phyloP scores from a whole-genome alignment of 2,888 invertebrate genomes.

The Papilio gigon region DNA sequence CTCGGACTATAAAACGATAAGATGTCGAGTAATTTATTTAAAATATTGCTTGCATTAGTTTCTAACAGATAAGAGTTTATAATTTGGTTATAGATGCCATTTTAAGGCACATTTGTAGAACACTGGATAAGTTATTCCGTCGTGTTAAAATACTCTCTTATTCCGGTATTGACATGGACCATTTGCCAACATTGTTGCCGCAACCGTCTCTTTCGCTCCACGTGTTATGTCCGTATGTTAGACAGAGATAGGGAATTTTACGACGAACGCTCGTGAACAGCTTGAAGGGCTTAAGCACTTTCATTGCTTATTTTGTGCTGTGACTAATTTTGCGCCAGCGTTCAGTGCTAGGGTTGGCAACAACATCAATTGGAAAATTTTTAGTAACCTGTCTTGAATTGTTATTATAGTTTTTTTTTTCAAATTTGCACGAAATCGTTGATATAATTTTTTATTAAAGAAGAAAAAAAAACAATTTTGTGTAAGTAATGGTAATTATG shows the following conservation, averaged over 20 bases:
- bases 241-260: conserved; percentile 64
- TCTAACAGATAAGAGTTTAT: conserved; percentile 21
- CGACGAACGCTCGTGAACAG: conserved; percentile 56
- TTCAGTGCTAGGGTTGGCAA: conserved; percentile 42
- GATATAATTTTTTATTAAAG: background rate
- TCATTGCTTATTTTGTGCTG: conserved; percentile 76
- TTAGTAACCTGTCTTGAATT: background rate
- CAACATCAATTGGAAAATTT: background rate
- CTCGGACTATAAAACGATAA: background rate
- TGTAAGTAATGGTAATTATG: background rate
- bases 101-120: conserved; percentile 31
- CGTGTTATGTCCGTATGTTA: conserved; percentile 40
- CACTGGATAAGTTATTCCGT: conserved; percentile 29
- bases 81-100: conserved; percentile 30
- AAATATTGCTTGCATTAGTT: conserved; percentile 31
- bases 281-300: conserved; percentile 64
- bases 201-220: conserved; percentile 54
- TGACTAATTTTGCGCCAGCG: conserved; percentile 76
- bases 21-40: conserved; percentile 11
- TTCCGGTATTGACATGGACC: conserved; percentile 65
- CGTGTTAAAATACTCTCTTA: conserved; percentile 62
- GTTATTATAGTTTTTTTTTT: background rate
- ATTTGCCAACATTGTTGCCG: conserved; percentile 67
- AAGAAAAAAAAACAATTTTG: background rate
- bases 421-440: background rate